phyloP scores from a whole-genome alignment of 2,797 vertebrate genomes.

The Myotis myotis region DNA sequence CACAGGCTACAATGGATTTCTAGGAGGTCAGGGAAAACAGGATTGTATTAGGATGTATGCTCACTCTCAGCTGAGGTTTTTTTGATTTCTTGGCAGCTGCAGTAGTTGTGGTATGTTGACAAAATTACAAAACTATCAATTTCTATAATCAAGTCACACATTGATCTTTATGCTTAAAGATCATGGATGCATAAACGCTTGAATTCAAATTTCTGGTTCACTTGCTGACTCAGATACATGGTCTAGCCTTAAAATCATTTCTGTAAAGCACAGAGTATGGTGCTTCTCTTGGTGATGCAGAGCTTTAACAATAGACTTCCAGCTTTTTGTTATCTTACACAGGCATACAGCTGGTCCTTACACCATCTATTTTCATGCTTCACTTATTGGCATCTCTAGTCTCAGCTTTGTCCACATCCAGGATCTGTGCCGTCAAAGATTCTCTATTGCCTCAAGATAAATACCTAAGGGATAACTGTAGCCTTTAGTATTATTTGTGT shows the following conservation, averaged over 20 bases:
- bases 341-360: slow-evolving; percentile 2
- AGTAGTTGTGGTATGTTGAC: not conserved
- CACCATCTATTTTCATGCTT: slow-evolving; percentile 42
- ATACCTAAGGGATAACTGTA: not conserved
- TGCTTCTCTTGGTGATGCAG: slow-evolving; percentile 14
- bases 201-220: slow-evolving; percentile 10
- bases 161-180: not conserved
- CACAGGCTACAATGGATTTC: not conserved
- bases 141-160: not conserved
- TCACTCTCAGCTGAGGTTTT: not conserved
- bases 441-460: not conserved
- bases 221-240: not conserved
- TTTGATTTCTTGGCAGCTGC: slow-evolving; percentile 29
- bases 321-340: not conserved
- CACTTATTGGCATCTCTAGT: not conserved
- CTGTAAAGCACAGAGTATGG: not conserved
- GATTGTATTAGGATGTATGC: not conserved
- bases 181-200: not conserved
- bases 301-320: slow-evolving; percentile 16
- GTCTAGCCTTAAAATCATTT: slow-evolving; percentile 23
- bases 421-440: slow-evolving; percentile 13
- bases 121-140: slow-evolving; percentile 30
- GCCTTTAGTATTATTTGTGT: not conserved
- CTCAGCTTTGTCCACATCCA: slow-evolving; percentile 9
- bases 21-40: not conserved